Base-by-base conservation (phyloP, 2,797 vertebrate genomes). In the Botia almorhae region DNA sequence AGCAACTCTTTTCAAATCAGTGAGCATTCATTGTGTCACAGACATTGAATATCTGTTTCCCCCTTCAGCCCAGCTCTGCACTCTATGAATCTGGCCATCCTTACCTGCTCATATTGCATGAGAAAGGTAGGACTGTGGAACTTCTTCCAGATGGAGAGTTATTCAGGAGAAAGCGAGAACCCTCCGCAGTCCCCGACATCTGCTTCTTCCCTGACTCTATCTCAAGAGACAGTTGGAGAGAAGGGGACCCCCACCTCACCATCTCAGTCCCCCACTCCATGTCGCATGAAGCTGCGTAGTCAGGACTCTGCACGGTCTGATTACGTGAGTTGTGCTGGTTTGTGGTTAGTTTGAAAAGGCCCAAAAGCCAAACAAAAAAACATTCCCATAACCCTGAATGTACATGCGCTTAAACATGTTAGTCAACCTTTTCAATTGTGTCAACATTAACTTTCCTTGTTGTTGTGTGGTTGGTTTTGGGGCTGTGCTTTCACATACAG, bases 91-190 rank as follows among this genome's bases (percentile, higher is more conserved):
- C 94, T 98, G 6, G 93, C 96, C 0, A 92, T 96, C 69, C 95
- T 99, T 87, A 92, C 89, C 33, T 98, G 97, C 85, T 94, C 94
- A 0, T 96, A 93, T 82, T 99, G 97, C 85, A 95, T 96, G 94
- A 93, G 97, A 83, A 97, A 95, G 69, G 96, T 97, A 71, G 97
- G 97, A 4, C 89, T 98, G 48, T 99, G 97, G 97, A 94, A 94
- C 74, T 99, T 98, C 85, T 93, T 96, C 79, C 97, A 98, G 89
- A 94, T 97, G 78, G 96, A 97, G 0, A 91, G 89, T 0, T 53
- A 36, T 0, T 46, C 76, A 10, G 48, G 67, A 0, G 95, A 97
- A 11, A 67, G 75, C 1, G 96, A 97, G 0, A 80, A 69, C 58
- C 53, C 65, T 56, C 80, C 82, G 0, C 63, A 29, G 43, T 81